These are phyloP conservation scores for Candidula unifasciata DNA, from an alignment of 2,888 invertebrate species.

Conservation along the genomic window DNA sequence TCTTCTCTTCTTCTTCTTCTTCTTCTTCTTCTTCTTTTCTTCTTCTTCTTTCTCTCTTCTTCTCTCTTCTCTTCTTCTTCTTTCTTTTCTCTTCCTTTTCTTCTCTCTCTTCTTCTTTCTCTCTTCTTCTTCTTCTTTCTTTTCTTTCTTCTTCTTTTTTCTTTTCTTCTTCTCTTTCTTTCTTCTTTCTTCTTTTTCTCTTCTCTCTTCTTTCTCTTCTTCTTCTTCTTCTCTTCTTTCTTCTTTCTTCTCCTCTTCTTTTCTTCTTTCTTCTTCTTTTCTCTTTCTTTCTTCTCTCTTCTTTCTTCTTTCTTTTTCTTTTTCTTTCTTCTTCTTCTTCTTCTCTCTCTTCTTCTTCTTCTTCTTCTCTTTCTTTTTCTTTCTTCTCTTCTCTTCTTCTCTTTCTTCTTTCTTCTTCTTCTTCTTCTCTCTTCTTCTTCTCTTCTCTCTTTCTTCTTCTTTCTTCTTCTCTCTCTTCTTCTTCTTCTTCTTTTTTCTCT, in stretches of 20 bases:
- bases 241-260: neutral
- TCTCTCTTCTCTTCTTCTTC: neutral
- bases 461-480: neutral
- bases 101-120: neutral
- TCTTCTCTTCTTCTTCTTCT: neutral
- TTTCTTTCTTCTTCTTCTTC: neutral
- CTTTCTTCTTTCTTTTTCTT: neutral
- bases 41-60: neutral
- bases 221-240: neutral
- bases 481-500: neutral
- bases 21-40: neutral
- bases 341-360: too few species aligned
- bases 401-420: neutral
- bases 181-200: neutral
- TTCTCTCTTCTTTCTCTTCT: neutral
- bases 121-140: slow-evolving; percentile 1
- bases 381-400: neutral
- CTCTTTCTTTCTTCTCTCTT: neutral
- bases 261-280: too few species aligned
- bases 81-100: neutral
- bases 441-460: neutral
- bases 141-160: neutral
- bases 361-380: neutral
- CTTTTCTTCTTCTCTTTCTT: neutral
- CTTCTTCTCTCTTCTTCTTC: neutral